A percentile compares a stretch with the other conserved stretches of the same genome.
phyloP scores from a whole-genome alignment of 1,140 invertebrate species.

The Leucophenga varia region DNA sequence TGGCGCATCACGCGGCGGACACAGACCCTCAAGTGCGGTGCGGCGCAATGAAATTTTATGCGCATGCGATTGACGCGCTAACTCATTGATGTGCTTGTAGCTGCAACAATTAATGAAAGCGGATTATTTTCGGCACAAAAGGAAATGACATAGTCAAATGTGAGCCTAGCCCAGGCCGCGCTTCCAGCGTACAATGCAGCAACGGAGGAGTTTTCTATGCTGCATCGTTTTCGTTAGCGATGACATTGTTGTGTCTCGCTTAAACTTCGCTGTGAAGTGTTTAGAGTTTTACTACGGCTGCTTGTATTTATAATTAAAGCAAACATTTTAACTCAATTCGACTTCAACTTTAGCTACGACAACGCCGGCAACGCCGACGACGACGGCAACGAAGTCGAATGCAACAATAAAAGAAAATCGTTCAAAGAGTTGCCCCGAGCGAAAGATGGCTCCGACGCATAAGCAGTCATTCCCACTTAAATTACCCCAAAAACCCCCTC shows the following conservation, averaged over 20 bases:
- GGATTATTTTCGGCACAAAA: no score
- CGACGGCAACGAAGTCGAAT: conserved; percentile 17
- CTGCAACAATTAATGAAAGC: no score
- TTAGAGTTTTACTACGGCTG: conserved; percentile 13
- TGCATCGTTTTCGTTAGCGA: no score
- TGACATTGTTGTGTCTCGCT: conserved; percentile 14
- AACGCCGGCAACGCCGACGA: conserved; percentile 2
- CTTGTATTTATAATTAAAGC: conserved; percentile 42
- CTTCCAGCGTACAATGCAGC: no score
- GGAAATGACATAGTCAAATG: no score
- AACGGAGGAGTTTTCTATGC: no score
- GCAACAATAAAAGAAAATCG: conserved; percentile 26
- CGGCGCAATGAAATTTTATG: conserved; percentile 48
- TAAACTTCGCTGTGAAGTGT: conserved; percentile 38
- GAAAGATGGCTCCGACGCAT: no score
- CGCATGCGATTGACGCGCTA: conserved; percentile 46
- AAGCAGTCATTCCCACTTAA: no score
- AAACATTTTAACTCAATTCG: not conserved
- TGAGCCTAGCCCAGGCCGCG: no score
- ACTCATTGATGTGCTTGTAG: conserved; percentile 47
- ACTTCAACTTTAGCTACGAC: not conserved
- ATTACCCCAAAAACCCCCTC: no score
- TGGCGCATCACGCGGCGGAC: conserved; percentile 47
- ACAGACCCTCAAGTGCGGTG: conserved; percentile 47
- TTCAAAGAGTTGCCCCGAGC: no score